phyloP scores from a whole-genome alignment of 2,797 vertebrate genomes.

The Crenichthys baileyi region DNA sequence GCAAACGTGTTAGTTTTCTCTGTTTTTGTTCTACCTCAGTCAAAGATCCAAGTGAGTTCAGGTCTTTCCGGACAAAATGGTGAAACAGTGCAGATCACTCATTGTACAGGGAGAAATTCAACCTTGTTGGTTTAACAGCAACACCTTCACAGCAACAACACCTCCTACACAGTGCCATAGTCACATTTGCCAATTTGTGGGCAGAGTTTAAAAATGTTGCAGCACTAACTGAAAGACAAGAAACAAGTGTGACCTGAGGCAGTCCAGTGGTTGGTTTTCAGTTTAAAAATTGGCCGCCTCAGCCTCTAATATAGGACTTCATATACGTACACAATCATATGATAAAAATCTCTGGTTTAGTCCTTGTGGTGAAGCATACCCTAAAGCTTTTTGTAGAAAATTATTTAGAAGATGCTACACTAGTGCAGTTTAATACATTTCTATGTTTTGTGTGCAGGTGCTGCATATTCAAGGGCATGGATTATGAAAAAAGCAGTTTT shows the following conservation, averaged over 20 bases:
- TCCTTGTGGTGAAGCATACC: neutral
- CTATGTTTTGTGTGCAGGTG: neutral
- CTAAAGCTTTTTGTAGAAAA: neutral
- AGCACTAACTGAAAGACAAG: neutral
- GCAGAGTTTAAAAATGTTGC: neutral
- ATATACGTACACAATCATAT: neutral
- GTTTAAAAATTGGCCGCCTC: neutral
- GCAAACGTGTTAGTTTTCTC: neutral
- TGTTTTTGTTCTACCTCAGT: neutral
- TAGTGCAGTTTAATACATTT: neutral
- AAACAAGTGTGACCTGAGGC: neutral
- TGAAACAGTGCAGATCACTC: neutral
- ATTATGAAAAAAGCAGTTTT: neutral
- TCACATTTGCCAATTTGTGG: neutral
- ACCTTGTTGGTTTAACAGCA: neutral
- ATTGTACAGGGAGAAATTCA: neutral
- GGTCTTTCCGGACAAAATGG: neutral
- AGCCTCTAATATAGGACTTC: neutral
- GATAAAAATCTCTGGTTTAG: neutral
- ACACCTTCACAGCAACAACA: neutral
- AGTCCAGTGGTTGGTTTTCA: neutral
- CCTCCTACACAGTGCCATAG: neutral
- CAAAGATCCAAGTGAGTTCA: neutral
- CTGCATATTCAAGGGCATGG: neutral
- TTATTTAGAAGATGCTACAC: neutral